Percentiles rank a stretch among this genome's conserved stretches.
Evolutionary conservation across 2,113 vertebrate genomes (phyloP).

Genomic region (Macroglossus sobrinus): DNA sequence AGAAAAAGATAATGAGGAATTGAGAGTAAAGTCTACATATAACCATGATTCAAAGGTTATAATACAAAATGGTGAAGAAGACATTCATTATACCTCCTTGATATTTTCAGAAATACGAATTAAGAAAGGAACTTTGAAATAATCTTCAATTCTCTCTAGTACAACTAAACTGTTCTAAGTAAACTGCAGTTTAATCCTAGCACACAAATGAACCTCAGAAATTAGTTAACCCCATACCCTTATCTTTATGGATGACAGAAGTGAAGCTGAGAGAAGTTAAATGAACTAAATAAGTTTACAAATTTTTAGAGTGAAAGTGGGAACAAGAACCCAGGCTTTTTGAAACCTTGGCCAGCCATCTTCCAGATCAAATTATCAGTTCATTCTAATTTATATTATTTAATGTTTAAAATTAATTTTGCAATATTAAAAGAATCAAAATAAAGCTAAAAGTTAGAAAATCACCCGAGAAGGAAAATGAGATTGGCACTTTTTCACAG

Average conservation of each 20-base stretch:
- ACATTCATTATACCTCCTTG: neutral
- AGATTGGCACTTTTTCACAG: neutral
- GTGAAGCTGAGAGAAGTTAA: neutral
- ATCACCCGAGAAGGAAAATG: neutral
- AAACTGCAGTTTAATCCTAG: neutral
- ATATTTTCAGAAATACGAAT: neutral
- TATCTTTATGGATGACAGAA: neutral
- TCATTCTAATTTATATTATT: neutral
- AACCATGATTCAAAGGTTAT: neutral
- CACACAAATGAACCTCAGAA: neutral
- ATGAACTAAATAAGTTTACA: neutral
- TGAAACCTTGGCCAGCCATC: neutral
- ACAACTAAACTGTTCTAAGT: neutral
- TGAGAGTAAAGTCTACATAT: neutral
- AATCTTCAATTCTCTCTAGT: neutral
- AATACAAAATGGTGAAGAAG: neutral
- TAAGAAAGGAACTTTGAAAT: neutral
- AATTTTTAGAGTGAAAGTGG: neutral
- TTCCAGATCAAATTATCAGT: neutral
- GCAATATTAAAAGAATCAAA: neutral
- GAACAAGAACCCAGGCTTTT: neutral
- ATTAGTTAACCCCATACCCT: neutral
- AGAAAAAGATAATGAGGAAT: neutral
- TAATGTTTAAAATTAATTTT: neutral
- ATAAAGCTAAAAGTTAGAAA: slow-evolving; percentile 26